Base-by-base conservation (phyloP, 2,113 vertebrate genomes). In the Pseudopipra pipra region DNA sequence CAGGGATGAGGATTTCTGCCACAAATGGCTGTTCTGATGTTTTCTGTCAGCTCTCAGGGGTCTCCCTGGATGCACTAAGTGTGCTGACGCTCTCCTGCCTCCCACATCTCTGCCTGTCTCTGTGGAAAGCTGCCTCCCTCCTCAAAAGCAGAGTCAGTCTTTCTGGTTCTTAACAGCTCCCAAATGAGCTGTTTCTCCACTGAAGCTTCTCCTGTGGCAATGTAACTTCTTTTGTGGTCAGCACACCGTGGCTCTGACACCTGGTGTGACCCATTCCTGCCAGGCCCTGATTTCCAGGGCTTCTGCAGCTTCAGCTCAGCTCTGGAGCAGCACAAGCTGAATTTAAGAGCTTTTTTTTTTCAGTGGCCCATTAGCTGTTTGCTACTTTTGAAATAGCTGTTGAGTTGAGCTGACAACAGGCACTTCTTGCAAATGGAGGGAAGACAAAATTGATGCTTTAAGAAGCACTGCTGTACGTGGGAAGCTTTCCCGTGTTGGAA, bases 341-440 rank as follows among this genome's bases (percentile, higher is more conserved):
- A 41, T 73, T 70, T 28, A 24, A 54, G 46, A 62, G 49, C 28
- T 27, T 27, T 27, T 51, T 51, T 68, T 73, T 52, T 56, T 68
- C 74, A 33, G 67, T 6, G 58, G 15, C 52, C 66, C 47, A 9
- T 85, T 72, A 72, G 44, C 52, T 61, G 14, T 54, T 90, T 1
- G 9, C 54, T 76, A 6, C 43, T 78, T 78, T 51, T 70, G 72
- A 73, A 83, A 73, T 17, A 61, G 79, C 12, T 63, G 44, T 52
- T 33, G 71, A 94, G 71, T 79, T 70, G 47, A 63, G 67, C 76
- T 90, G 93, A 54, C 59, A 80, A 90, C 72, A 83, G 65, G n/a
- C 33, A 6, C 70, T 67, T 16, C 58, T 86, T 73, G 76, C 68
- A 80, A 74, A 61, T 6, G 27, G 28, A 31, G 59, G 59, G 59